Conservation (phyloP, 2,797 vertebrate species). For the Gallirallus australis region DNA sequence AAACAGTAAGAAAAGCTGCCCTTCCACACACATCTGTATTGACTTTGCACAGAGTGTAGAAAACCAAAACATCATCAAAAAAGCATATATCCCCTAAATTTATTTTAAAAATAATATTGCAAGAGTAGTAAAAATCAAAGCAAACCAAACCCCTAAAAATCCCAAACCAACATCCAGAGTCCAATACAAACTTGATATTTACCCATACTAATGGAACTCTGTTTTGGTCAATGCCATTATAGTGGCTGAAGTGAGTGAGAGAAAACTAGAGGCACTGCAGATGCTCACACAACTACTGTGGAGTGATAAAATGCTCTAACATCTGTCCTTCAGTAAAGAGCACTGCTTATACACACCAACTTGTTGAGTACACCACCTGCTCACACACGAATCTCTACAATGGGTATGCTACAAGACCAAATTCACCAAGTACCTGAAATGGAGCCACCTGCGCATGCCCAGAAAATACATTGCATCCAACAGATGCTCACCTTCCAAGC, state of each 20-base stretch:
- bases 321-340: not conserved
- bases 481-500: not conserved
- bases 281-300: not conserved
- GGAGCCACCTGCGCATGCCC: accelerated
- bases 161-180: not conserved
- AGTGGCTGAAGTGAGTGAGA: not conserved
- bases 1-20: not conserved
- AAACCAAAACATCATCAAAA: not conserved
- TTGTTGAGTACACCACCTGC: not conserved
- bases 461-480: not conserved
- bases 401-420: not conserved
- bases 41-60: not conserved
- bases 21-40: not conserved
- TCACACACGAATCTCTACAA: not conserved
- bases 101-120: not conserved
- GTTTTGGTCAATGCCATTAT: not conserved
- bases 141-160: not conserved
- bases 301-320: not conserved
- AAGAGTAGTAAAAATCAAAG: not conserved
- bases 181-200: not conserved
- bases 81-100: not conserved
- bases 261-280: not conserved
- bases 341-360: not conserved
- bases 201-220: not conserved
- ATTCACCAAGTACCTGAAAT: not conserved